Evolutionary conservation across 2,113 vertebrate genomes (phyloP), one percentile per base, ranked within the genome.

Genomic region (Apodemus speciosus): DNA sequence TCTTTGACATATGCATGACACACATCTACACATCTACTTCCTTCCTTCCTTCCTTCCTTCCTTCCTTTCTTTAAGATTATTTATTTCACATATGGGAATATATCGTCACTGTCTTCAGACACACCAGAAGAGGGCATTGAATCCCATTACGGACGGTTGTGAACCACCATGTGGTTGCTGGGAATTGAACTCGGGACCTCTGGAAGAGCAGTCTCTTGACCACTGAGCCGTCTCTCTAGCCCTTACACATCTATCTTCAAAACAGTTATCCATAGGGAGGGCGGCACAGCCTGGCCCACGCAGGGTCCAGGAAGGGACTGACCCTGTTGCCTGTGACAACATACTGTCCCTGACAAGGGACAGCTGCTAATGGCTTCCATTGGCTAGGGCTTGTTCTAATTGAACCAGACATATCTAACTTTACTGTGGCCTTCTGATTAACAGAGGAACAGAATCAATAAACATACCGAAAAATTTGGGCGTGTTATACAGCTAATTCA

Each of bases 391-490:
- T 97, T 88, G 85, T 91, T 96, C 92, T 97, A 97, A 97, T 97
- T 97, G 98, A 51, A 53, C 77, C 66, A 1, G 92, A 95, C 85
- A 97, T 96, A 91, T 97, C 18, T 49, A 95, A 94, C 91, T 85
- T 95, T 97, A 96, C 97, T 73, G 95, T 96, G 89, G 97, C 97
- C 97, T 97, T 97, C 97, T 96, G 97, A 98, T 98, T 97, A 98
- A 97, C 91, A 87, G 96, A 79, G 97, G 93, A 97, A 64, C 91
- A 77, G 96, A 98, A 98, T 98, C 98, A 97, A 98, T 98, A 95
- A 94, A 96, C 96, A 73, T 91, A 96, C 96, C 77, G 0, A 94
- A 97, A 98, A 98, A 97, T 97, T 97, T 98, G 97, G 97, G 98
- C 97, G 97, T 96, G 95, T 98, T 97, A 95, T 96, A 91, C 30